phyloP scores from a whole-genome alignment of 2,797 vertebrate genomes.

The Sphenodon punctatus region DNA sequence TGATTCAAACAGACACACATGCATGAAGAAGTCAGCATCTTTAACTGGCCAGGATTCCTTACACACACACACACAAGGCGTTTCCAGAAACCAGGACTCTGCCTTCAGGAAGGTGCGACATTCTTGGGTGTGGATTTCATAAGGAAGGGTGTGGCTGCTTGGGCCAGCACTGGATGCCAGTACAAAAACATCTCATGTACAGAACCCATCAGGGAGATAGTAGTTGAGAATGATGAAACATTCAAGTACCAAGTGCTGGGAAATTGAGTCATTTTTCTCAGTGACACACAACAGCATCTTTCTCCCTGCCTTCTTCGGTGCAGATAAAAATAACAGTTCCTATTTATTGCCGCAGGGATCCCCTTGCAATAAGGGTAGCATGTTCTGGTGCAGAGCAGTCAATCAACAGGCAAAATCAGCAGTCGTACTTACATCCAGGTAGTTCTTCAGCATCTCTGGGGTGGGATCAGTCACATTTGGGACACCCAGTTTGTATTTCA shows the following conservation, averaged over 20 bases:
- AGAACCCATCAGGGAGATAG: background rate
- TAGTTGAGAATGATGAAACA: background rate
- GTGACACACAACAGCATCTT: background rate
- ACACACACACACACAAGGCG: background rate
- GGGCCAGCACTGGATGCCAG: background rate
- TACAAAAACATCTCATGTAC: background rate
- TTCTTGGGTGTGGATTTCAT: background rate
- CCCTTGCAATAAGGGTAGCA: too few relatives aligned
- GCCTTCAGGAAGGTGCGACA: background rate
- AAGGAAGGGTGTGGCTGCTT: background rate
- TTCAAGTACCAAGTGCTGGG: background rate
- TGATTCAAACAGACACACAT: background rate
- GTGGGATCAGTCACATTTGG: slow-evolving; percentile 73
- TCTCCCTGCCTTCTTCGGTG: background rate
- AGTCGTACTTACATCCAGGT: slow-evolving; percentile 88
- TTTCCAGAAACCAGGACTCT: background rate
- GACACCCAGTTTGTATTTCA: slow-evolving; percentile 85
- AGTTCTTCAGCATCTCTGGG: slow-evolving; percentile 93
- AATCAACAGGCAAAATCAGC: accelerated
- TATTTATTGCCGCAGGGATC: accelerated
- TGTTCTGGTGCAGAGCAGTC: accelerated
- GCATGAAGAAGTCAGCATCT: background rate
- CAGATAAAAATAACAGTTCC: accelerated
- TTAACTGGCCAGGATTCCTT: background rate
- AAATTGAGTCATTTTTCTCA: background rate